Percentiles rank a stretch among this genome's conserved stretches.
phyloP scores from a whole-genome alignment of 30 jellyfish, hydroid and myxozoan genomes.

The Rhopilema esculentum region DNA sequence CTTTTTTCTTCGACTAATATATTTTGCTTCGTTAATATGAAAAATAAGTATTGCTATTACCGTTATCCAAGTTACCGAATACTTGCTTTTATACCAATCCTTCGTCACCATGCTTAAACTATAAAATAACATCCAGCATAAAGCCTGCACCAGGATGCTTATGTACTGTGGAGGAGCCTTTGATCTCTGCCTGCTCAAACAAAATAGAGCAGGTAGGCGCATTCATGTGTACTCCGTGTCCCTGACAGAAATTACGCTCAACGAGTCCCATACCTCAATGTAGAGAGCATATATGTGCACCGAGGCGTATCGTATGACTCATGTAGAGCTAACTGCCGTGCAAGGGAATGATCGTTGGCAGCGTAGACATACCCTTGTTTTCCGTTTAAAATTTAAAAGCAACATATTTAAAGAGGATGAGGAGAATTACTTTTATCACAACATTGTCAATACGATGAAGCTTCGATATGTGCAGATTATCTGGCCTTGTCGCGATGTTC shows the following conservation, averaged over 20 bases:
- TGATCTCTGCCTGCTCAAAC: constrained; percentile 45
- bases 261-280: constrained; percentile 39
- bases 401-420: neutral
- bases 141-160: neutral
- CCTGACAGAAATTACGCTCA: constrained; percentile 10
- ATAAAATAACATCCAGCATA: neutral
- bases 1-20: too few relatives aligned
- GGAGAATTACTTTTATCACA: neutral
- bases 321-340: constrained; percentile 25
- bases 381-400: neutral
- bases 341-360: constrained; percentile 39
- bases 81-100: too few relatives aligned
- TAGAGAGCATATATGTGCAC: constrained; percentile 44
- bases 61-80: too few relatives aligned
- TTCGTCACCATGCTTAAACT: too few relatives aligned
- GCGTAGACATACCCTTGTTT: neutral
- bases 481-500: constrained; percentile 33
- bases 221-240: constrained; percentile 59
- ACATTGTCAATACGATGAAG: constrained; percentile 44
- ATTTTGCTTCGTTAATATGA: too few relatives aligned
- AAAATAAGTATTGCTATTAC: too few relatives aligned
- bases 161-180: constrained; percentile 14
- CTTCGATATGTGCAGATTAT: constrained; percentile 24
- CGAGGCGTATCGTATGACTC: constrained; percentile 73
- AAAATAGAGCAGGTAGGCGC: constrained; percentile 57